Base-by-base conservation (phyloP, 2,888 invertebrate species). In the Calliphora vomitoria region DNA sequence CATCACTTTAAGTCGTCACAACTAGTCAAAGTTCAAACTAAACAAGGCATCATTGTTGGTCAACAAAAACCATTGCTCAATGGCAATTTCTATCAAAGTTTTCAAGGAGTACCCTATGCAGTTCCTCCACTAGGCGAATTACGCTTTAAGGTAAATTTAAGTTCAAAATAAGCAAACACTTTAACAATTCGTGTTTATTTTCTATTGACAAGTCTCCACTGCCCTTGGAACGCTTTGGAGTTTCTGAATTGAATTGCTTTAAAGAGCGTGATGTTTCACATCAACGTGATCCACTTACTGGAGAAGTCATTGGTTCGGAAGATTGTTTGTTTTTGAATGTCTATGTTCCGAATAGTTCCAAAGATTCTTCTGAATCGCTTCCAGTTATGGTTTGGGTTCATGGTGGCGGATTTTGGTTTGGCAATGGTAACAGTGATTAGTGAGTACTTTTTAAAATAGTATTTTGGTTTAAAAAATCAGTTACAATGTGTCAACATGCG, bases 61-160 rank as follows among this genome's bases (percentile, higher is more conserved):
- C 92, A 92, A 75, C 88, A 93, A 78, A 90, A 91, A 10, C 91
- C 91, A 69, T 93, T 94, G 55, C 90, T 91, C 0, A 94, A 93
- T 89, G 93, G 94, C 8, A 90, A 92, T 66, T 82, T 93, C 53
- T 95, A 94, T 89, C 94, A 92, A 88, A 93, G 93, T 35, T 95
- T 95, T 89, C 94, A 94, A 88, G 94, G 95, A 2, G 94, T 95
- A 69, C 95, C 95, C 0, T 95, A 95, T 89, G 95, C 95, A 1
- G 94, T 94, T 82, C 95, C 95, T 31, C 95, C 95, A 18, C 69
- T 95, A 35, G 95, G 93, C 1, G 89, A 92, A 5, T 88, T 94
- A 5, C 90, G 94, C 68, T 94, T 93, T 82, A 90, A 91, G 89
- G 94, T 94, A 90, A 60, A 15, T 44, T 62, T 8, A 62, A 47